A percentile compares a stretch with the other conserved stretches of the same genome.
Evolutionary conservation across 2,113 vertebrate species (phyloP).

Genomic region (Colinus virginianus): DNA sequence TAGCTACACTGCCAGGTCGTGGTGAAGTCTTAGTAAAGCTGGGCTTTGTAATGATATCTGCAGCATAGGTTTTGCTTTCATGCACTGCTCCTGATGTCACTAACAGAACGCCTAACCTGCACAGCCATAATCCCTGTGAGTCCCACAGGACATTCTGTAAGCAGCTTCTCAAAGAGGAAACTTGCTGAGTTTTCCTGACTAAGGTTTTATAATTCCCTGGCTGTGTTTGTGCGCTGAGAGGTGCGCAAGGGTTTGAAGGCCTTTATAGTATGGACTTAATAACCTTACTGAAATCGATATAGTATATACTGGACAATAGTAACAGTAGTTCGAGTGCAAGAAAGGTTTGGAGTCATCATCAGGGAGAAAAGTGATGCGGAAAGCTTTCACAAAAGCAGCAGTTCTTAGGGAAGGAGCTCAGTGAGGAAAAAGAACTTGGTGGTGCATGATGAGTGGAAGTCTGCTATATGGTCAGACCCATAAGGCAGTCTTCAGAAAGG

Average conservation of each 20-base stretch:
- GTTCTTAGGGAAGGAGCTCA: conserved; percentile 16
- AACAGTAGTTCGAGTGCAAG: conserved; percentile 18
- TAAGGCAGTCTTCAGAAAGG: not conserved
- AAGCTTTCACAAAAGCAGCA: conserved; percentile 43
- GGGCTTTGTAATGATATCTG: not conserved
- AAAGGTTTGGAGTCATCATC: conserved; percentile 13
- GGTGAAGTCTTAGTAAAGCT: not conserved
- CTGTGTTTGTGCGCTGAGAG: not conserved
- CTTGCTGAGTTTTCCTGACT: conserved; percentile 35
- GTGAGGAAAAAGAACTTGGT: not conserved
- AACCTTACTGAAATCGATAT: not conserved
- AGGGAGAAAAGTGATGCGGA: conserved; percentile 11
- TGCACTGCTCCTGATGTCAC: not conserved
- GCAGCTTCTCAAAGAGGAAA: not conserved
- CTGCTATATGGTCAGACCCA: not conserved
- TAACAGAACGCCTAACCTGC: not conserved
- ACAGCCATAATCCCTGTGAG: not conserved
- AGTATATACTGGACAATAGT: not conserved
- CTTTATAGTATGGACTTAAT: not conserved
- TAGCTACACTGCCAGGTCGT: not conserved
- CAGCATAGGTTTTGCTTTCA: not conserved
- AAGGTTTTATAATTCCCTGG: conserved; percentile 28
- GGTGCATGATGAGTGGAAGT: not conserved
- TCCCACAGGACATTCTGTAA: not conserved
- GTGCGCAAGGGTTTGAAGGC: not conserved